phyloP scores from a whole-genome alignment of 1,140 invertebrate species.

The Bombus sylvicola region DNA sequence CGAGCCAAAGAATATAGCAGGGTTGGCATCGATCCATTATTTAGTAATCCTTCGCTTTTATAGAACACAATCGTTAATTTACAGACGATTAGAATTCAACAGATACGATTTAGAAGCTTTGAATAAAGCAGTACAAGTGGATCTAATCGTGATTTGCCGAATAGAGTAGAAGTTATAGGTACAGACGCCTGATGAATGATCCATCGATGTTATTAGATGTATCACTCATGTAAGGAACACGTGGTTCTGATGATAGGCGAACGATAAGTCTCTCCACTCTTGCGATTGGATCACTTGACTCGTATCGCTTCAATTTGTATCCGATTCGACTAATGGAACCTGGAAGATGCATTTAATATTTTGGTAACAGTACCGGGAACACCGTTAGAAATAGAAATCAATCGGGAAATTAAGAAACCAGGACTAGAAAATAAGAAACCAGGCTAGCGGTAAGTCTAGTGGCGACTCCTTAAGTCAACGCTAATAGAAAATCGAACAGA shows the following conservation, averaged over 20 bases:
- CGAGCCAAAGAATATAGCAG: too few species aligned
- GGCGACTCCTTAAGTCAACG: not conserved
- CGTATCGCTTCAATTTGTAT: not conserved
- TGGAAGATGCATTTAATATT: not conserved
- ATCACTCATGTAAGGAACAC: not conserved
- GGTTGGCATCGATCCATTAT: too few species aligned
- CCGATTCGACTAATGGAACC: not conserved
- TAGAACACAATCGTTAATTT: not conserved
- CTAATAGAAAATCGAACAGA: conserved; percentile 1
- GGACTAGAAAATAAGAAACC: not conserved
- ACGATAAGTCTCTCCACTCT: not conserved
- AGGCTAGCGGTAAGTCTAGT: not conserved
- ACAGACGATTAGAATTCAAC: not conserved
- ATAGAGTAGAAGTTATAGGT: not conserved
- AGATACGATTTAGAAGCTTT: not conserved
- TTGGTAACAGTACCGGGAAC: not conserved
- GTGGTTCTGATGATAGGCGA: conserved; percentile 7
- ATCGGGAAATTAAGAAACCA: not conserved
- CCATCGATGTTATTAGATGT: conserved; percentile 5
- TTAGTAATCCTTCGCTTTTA: too few species aligned
- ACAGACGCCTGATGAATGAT: conserved; percentile 13
- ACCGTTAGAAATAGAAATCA: not conserved
- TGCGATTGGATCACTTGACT: not conserved
- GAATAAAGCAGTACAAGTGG: not conserved
- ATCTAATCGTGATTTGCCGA: not conserved